phyloP scores from a whole-genome alignment of 2,888 invertebrate species.

The Hydrotaea diabolus region DNA sequence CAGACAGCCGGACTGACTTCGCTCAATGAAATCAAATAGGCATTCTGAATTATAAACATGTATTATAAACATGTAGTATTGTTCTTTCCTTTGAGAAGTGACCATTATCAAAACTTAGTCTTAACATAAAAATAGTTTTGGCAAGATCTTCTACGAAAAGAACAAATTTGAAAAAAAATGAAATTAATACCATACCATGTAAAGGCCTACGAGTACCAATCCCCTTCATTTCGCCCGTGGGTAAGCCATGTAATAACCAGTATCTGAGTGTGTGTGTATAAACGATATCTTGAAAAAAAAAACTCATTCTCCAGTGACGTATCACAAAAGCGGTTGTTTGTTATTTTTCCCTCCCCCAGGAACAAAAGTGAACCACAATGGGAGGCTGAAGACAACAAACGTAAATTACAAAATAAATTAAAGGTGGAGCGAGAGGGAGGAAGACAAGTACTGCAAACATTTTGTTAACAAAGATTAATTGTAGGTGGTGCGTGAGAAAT shows the following conservation, averaged over 20 bases:
- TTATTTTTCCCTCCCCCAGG: background rate
- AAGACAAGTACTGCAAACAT: background rate
- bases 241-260: background rate
- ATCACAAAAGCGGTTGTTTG: background rate
- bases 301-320: conserved; percentile 4
- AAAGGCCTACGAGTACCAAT: no score
- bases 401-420: conserved; percentile 7
- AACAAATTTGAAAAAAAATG: no score
- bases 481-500: background rate
- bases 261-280: background rate
- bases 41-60: no score
- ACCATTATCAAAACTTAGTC: no score
- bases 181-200: no score
- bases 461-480: conserved; percentile 17
- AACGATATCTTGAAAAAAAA: background rate
- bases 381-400: background rate
- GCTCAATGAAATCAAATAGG: no score
- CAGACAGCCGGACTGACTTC: no score
- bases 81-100: no score
- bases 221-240: background rate
- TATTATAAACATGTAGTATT: no score
- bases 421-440: background rate
- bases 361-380: background rate
- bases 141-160: no score
- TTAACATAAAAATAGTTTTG: no score